These are phyloP conservation scores for Heteronetta atricapilla DNA, from an alignment of 2,113 vertebrate species.

Conservation along the genomic window DNA sequence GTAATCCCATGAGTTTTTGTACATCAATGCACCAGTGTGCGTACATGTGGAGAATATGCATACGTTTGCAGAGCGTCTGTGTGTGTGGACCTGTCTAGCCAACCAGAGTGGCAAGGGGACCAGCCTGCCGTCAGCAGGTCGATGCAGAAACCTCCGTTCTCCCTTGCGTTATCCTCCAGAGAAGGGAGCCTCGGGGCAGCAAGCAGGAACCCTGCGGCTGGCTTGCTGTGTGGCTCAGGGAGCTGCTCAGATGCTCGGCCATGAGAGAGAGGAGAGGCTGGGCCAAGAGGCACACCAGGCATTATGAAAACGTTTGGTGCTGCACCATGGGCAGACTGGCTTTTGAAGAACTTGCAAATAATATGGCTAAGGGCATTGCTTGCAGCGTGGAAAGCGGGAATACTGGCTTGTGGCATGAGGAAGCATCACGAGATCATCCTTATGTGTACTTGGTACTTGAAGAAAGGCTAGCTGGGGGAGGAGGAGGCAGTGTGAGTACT, in stretches of 20 bases:
- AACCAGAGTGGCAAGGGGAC: fast-evolving
- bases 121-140: background rate
- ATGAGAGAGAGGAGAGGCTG: background rate
- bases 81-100: background rate
- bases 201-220: background rate
- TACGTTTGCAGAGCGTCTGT: fast-evolving
- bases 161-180: background rate
- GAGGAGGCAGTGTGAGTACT: background rate
- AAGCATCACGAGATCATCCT: background rate
- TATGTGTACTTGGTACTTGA: background rate
- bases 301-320: background rate
- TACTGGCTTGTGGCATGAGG: background rate
- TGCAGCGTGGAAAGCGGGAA: background rate
- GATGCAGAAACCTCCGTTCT: background rate
- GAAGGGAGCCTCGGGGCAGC: background rate
- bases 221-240: background rate
- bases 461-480: background rate
- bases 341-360: background rate
- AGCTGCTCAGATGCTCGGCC: background rate
- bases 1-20: background rate
- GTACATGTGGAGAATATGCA: background rate
- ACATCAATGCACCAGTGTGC: background rate
- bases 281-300: background rate
- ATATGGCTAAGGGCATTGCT: background rate
- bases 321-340: background rate